Conservation (phyloP, 1,140 invertebrate genomes). For the Lasioglossum baleicum region DNA sequence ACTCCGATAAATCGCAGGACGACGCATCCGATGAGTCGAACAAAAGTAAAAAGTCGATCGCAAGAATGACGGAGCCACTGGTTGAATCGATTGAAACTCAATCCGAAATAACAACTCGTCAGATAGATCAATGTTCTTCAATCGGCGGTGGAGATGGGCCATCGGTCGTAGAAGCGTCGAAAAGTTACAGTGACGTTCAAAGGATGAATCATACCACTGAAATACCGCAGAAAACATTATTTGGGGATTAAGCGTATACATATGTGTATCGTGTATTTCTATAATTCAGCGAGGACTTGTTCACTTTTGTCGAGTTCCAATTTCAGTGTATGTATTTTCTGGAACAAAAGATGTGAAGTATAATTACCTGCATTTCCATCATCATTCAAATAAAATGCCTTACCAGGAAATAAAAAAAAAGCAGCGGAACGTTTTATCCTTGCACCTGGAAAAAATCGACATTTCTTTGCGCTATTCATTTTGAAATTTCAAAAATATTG, state of each 20-base stretch:
- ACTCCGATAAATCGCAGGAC: conserved; percentile 6
- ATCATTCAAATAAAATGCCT: background rate
- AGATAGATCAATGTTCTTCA: conserved; percentile 49
- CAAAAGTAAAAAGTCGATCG: conserved; percentile 10
- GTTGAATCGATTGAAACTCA: conserved; percentile 1
- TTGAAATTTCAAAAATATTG: background rate
- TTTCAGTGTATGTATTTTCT: background rate
- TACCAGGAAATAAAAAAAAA: too few relatives aligned
- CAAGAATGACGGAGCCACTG: conserved; percentile 10
- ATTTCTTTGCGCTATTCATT: background rate
- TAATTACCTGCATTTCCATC: background rate
- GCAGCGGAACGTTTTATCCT: too few relatives aligned
- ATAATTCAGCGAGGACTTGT: background rate
- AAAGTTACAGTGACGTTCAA: conserved; percentile 53
- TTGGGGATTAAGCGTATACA: conserved; percentile 14
- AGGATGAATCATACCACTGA: conserved; percentile 50
- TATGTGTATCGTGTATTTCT: background rate
- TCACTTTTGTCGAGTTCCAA: background rate
- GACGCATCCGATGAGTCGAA: background rate
- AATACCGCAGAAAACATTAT: conserved; percentile 19
- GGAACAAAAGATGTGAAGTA: background rate
- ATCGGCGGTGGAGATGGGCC: conserved; percentile 67
- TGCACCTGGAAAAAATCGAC: too few relatives aligned
- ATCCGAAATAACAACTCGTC: background rate
- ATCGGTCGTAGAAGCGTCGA: conserved; percentile 54